Evolutionary conservation across 2,113 vertebrate genomes (phyloP).

Genomic region (Pantherophis guttatus): DNA sequence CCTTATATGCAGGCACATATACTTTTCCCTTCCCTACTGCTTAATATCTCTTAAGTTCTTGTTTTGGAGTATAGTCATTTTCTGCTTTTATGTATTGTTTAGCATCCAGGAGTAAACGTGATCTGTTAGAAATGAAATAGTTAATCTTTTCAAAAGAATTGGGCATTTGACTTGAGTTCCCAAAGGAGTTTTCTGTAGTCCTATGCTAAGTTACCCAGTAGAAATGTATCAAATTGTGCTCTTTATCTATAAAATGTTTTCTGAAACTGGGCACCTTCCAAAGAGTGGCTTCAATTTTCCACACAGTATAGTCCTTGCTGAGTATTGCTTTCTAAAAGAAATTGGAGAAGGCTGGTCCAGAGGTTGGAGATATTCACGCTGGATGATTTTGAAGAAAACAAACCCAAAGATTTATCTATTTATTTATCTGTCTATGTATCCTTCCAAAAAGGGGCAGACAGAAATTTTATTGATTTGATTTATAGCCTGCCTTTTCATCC

Average conservation of each 20-base stretch:
- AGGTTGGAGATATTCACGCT: background rate
- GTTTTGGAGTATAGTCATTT: background rate
- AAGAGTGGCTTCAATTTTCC: background rate
- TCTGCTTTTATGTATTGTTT: background rate
- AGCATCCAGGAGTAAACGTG: background rate
- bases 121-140: background rate
- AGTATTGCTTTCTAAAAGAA: background rate
- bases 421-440: background rate
- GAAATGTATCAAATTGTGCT: background rate
- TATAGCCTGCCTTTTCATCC: background rate
- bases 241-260: background rate
- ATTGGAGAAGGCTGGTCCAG: background rate
- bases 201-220: background rate
- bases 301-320: background rate
- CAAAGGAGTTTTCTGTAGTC: background rate
- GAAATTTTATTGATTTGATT: background rate
- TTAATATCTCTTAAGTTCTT: background rate
- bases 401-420: background rate
- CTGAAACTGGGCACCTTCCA: background rate
- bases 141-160: background rate
- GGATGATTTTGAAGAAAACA: background rate
- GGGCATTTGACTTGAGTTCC: background rate
- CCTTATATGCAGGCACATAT: background rate
- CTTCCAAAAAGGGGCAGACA: background rate
- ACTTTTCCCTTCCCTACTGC: background rate